A percentile compares a stretch with the other conserved stretches of the same genome.
phyloP scores from a whole-genome alignment of 2,888 invertebrate genomes.

The Lasius platythorax region DNA sequence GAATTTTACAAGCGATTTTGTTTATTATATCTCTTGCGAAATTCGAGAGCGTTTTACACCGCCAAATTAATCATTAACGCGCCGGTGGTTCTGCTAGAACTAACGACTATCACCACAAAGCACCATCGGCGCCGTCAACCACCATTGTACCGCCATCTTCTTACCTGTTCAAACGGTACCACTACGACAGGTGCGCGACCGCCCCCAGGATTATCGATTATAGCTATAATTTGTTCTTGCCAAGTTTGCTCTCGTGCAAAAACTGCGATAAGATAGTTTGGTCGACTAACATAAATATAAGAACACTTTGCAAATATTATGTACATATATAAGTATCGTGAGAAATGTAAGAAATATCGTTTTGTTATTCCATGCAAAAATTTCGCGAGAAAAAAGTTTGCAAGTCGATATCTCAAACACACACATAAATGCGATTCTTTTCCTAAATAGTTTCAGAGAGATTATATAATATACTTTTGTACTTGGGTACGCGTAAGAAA shows the following conservation, averaged over 20 bases:
- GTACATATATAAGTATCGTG: not conserved
- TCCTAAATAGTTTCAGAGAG: not conserved
- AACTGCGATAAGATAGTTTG: not conserved
- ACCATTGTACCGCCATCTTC: slow-evolving; percentile 68
- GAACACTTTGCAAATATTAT: slow-evolving; percentile 1
- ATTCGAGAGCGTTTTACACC: not conserved
- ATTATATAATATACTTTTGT: not conserved
- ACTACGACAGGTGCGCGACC: slow-evolving; percentile 61
- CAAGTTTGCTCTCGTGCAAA: slow-evolving; percentile 23
- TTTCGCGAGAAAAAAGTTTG: not conserved
- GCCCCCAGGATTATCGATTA: slow-evolving; percentile 60
- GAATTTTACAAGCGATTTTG: not conserved
- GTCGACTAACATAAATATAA: not conserved
- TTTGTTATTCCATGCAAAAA: not conserved
- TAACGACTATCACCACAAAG: slow-evolving; percentile 7
- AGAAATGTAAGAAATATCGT: not conserved
- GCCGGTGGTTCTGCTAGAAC: slow-evolving; percentile 13
- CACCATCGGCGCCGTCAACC: slow-evolving; percentile 38
- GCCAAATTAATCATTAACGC: not conserved
- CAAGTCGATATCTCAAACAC: too few species aligned
- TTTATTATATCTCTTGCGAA: not conserved
- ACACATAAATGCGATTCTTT: too few species aligned
- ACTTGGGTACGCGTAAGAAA: too few species aligned
- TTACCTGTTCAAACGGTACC: slow-evolving; percentile 69
- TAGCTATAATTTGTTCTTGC: slow-evolving; percentile 45